phyloP scores from a whole-genome alignment of 1,140 invertebrate genomes.

The Hyposmocoma kahamanoa region DNA sequence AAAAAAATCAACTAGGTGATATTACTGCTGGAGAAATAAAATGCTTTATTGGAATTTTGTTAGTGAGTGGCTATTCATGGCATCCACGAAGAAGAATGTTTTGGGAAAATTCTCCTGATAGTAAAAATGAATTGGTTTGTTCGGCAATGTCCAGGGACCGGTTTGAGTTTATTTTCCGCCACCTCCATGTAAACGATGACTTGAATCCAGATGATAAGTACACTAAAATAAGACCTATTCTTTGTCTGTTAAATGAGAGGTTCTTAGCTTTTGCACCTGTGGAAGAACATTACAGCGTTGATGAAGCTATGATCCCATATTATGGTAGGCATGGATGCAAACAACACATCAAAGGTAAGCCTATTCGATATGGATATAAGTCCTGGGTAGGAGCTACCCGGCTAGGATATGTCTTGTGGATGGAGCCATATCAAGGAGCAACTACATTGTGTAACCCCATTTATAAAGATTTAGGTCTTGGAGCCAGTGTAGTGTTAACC shows the following conservation, averaged over 20 bases:
- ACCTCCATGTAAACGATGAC: slow-evolving; percentile 7
- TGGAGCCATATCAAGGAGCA: slow-evolving; percentile 19
- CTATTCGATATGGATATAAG: slow-evolving; percentile 29
- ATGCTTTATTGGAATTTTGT: slow-evolving; percentile 20
- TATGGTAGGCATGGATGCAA: slow-evolving; percentile 24
- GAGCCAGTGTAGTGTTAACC: slow-evolving; percentile 1
- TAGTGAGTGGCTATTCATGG: slow-evolving; percentile 21
- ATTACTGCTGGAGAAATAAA: slow-evolving; percentile 14
- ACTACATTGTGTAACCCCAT: neutral
- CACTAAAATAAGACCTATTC: slow-evolving; percentile 5
- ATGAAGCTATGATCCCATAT: slow-evolving; percentile 24
- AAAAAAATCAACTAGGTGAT: neutral
- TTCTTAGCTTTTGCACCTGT: slow-evolving; percentile 13
- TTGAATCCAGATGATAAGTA: slow-evolving; percentile 9
- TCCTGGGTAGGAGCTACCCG: slow-evolving; percentile 13
- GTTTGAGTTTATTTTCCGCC: neutral
- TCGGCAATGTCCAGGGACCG: slow-evolving; percentile 7
- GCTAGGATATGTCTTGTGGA: slow-evolving; percentile 12
- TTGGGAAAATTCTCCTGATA: slow-evolving; percentile 22
- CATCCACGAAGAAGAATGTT: slow-evolving; percentile 20
- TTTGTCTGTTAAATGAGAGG: slow-evolving; percentile 13
- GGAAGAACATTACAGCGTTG: slow-evolving; percentile 10
- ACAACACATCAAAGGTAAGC: slow-evolving; percentile 29
- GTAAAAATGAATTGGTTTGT: slow-evolving; percentile 13
- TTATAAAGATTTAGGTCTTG: slow-evolving; percentile 5